Conservation (phyloP, 2,888 invertebrate species). For the Cheilosia urbana region DNA sequence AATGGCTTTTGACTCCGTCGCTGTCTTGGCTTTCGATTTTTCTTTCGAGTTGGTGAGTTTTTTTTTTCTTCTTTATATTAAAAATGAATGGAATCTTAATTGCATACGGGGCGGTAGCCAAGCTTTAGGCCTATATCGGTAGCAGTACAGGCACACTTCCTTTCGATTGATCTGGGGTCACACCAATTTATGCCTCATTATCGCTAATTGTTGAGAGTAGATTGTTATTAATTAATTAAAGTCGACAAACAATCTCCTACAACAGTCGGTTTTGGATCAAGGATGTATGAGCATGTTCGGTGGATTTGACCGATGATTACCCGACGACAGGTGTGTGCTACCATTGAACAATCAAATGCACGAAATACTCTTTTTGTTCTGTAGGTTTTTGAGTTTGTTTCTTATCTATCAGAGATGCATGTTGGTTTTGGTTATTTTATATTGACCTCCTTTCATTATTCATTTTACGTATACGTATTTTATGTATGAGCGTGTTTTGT, state of each 20-base stretch:
- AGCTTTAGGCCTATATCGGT: neutral
- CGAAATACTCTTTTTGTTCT: constrained; percentile 5
- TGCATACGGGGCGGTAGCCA: constrained; percentile 34
- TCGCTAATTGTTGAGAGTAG: constrained; percentile 48
- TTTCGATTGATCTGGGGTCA: constrained; percentile 56
- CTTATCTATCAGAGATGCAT: constrained; percentile 29
- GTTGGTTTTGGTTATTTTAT: constrained; percentile 19
- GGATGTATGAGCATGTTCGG: constrained; percentile 46
- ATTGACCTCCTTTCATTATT: constrained; percentile 73
- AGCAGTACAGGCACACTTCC: constrained; percentile 31
- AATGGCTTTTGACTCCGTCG: constrained; percentile 37
- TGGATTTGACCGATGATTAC: neutral
- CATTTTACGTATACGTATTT: constrained; percentile 31
- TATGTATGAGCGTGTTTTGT: constrained; percentile 1
- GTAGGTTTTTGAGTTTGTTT: neutral
- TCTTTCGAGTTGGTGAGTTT: neutral
- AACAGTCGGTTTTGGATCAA: constrained; percentile 64
- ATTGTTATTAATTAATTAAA: constrained; percentile 51
- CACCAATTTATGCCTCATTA: constrained; percentile 58
- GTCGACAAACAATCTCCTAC: constrained; percentile 50
- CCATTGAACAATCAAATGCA: neutral
- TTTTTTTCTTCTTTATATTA: neutral
- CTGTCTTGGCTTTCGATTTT: constrained; percentile 17
- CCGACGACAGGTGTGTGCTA: constrained; percentile 8
- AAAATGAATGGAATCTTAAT: constrained; percentile 63